Conservation (phyloP, 2,888 invertebrate genomes). For the Eugnorisma glareosa region DNA sequence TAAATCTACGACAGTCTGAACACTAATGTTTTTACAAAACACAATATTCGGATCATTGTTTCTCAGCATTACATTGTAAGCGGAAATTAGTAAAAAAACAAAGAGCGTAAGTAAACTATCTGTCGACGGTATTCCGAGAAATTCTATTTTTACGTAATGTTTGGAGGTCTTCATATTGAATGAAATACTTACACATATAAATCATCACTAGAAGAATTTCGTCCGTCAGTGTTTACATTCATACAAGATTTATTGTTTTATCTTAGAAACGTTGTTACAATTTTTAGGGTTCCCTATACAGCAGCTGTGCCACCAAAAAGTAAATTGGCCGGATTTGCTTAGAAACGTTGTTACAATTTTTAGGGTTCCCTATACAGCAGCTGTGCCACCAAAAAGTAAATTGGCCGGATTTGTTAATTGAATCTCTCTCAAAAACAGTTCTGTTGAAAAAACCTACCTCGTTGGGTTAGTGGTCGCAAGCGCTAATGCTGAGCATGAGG, state of each 20-base stretch:
- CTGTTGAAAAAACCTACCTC: background rate
- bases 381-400: background rate
- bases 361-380: background rate
- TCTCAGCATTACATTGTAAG: background rate
- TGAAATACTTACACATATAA: background rate
- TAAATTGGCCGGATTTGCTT: background rate
- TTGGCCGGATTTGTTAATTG: background rate
- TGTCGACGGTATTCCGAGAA: background rate
- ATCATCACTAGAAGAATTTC: background rate
- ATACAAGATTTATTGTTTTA: background rate
- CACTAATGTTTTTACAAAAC: background rate
- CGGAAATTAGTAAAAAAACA: constrained; percentile 19
- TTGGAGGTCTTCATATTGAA: constrained; percentile 28
- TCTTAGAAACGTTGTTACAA: background rate
- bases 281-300: background rate
- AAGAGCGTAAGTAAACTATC: constrained; percentile 11
- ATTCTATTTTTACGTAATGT: constrained; percentile 17
- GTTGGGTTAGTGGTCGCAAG: background rate
- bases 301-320: background rate
- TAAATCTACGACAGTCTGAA: background rate
- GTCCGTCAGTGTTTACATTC: constrained; percentile 17
- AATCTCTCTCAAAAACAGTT: background rate
- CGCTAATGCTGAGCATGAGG: too few species aligned
- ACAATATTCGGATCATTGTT: constrained; percentile 9
- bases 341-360: background rate